Conservation (phyloP, 2,113 vertebrate genomes). For the Cettia cetti region DNA sequence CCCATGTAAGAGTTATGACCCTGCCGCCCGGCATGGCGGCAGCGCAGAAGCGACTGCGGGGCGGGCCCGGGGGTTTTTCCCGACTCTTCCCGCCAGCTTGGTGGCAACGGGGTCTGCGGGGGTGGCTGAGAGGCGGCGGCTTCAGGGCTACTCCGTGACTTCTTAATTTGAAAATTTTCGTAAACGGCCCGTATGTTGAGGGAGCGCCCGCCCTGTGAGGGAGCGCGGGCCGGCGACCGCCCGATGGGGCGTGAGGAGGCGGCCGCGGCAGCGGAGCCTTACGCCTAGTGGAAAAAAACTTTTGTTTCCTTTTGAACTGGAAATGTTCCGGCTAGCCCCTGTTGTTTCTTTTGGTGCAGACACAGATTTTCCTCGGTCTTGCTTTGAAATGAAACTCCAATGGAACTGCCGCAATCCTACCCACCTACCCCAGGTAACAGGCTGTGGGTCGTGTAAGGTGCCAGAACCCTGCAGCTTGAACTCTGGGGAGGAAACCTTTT, state of each 20-base stretch:
- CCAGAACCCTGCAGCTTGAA: neutral
- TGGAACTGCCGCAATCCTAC: neutral
- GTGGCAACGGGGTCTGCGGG: fast-evolving
- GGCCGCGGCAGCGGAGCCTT: fast-evolving
- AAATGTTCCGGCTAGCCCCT: neutral
- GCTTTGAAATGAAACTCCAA: neutral
- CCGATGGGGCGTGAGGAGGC: fast-evolving
- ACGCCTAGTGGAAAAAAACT: fast-evolving
- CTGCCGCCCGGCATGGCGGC: fast-evolving
- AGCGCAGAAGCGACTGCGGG: fast-evolving
- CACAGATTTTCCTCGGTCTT: neutral
- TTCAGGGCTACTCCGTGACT: neutral
- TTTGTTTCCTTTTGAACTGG: neutral
- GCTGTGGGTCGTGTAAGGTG: neutral
- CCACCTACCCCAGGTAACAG: neutral
- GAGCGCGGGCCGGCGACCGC: fast-evolving
- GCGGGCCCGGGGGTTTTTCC: fast-evolving
- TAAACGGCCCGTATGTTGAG: fast-evolving
- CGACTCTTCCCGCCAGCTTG: fast-evolving
- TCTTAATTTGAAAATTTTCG: too few species aligned
- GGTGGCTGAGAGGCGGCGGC: too few species aligned
- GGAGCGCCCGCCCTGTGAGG: neutral
- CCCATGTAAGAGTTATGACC: fast-evolving
- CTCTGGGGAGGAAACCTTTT: neutral
- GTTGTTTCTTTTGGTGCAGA: neutral